Evolutionary conservation across 2,797 vertebrate genomes (phyloP).

Genomic region (Chelonia mydas): DNA sequence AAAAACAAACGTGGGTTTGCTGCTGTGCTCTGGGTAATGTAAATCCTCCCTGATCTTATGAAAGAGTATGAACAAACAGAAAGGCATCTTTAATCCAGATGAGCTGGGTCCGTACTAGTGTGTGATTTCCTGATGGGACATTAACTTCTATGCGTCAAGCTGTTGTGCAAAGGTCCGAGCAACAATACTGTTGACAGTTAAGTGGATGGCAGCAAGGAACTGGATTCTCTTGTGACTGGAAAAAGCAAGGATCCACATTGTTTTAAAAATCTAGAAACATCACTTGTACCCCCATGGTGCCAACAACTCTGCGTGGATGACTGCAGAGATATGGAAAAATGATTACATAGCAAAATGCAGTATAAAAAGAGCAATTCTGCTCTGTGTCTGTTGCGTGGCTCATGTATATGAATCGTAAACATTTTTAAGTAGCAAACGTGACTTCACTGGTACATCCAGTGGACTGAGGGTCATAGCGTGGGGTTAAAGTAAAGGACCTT

Average conservation of each 20-base stretch:
- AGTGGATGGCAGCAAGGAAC: rapidly evolving
- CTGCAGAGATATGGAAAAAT: background rate
- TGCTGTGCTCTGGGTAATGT: constrained; percentile 52
- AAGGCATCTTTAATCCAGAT: constrained; percentile 73
- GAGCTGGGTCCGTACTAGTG: constrained; percentile 13
- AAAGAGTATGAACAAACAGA: constrained; percentile 47
- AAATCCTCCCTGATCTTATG: constrained; percentile 58
- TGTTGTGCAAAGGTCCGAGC: constrained; percentile 14
- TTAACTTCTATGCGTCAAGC: constrained; percentile 11
- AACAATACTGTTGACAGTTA: rapidly evolving
- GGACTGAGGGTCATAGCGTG: background rate
- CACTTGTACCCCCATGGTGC: background rate
- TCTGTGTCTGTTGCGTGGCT: background rate
- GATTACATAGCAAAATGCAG: background rate
- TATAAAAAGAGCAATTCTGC: background rate
- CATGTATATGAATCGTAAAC: background rate
- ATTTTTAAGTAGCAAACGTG: background rate
- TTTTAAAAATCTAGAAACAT: background rate
- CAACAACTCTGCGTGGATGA: background rate
- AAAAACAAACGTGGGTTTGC: constrained; percentile 54
- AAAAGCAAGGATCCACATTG: rapidly evolving
- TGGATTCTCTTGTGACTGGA: background rate
- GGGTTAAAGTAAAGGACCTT: background rate
- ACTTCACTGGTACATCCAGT: background rate
- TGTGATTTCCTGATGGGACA: background rate